Evolutionary conservation across 1,140 invertebrate genomes (phyloP), one percentile per base, ranked within the genome.

Genomic region (Steinernema khuongi): DNA sequence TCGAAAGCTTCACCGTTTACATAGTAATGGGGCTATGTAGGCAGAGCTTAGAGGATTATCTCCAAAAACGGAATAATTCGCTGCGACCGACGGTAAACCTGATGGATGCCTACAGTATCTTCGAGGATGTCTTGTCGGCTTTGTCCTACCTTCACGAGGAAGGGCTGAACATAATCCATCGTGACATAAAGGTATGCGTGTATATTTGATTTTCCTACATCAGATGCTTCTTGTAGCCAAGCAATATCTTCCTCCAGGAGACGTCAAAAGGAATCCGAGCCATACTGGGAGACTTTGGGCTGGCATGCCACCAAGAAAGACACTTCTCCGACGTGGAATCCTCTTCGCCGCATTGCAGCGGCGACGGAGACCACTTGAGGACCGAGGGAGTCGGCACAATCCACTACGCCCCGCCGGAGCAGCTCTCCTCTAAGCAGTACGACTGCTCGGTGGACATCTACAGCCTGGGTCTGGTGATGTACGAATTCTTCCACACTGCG

Each of bases 381-480:
- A 60, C 50, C 11, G 50, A 60, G 26, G 50, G 50, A 14, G 19
- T 60, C 11, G 50, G 50, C 4, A 60, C 50, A 22, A 14, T 14
- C 11, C 4, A 22, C 22, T 60, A 60, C 22, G 50, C 50, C 26
- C 14, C 50, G 14, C 50, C 50, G 11, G 50, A 60, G 19, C 50
- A 60, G 19, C 50, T 60, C 11, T 14, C 50, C 26, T 60, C 50
- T 22, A 11, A 7, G 50, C 4, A 7, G 4, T 60, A 60, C 22
- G 19, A 60, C 22, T 60, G 50, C 26, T 60, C 50, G 11, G 50
- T 60, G 4, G 50, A 60, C 50, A 22, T 60, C 50, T 60, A 60
- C 50, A 60, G 50, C 19, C 50, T 60, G 4, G 50, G 50, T n/a
- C 50, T 60, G 50, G 50, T 60, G 50, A 60, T 60, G 50, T 60